Base-by-base conservation (phyloP, 2,113 vertebrate genomes). In the Prolemur simus region DNA sequence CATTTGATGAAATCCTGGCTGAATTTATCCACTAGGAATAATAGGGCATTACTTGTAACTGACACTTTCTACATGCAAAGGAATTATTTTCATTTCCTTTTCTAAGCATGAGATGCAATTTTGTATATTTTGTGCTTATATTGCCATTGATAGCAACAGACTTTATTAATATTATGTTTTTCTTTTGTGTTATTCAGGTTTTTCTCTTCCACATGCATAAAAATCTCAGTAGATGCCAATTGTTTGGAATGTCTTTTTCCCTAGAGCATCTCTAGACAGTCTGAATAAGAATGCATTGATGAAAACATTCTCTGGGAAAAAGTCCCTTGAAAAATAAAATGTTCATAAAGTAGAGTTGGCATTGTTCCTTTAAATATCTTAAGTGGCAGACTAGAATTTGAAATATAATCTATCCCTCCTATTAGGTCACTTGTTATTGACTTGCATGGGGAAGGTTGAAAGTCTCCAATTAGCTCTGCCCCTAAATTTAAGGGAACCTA, bases 311-410 rank as follows among this genome's bases (percentile, higher is more conserved):
- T 71, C 39, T 58, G 13, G 18, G 27, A 81, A 96, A 93, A 27
- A 6, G 58, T 94, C 74, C 8, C 27, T 58, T 96, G 45, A 58
- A 94, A 96, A 94, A 60, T n/a, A 84, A 86, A 83, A 91, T 94
- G 7, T 76, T 69, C 47, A 69, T 69, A 69, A 94, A 64, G 37
- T 69, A 92, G 56, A 83, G 6, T 63, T 76, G 37, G 8, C 45
- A 80, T 85, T 76, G 58, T 49, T 94, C 52, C 29, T 78, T 93
- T 78, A 73, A 87, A 74, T 89, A 47, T 66, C 54, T 56, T 89
- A 83, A 56, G n/a, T 69, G 14, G 20, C 17, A 78, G 60, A 34
- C 23, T 64, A 71, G n/a, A 83, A 58, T 87, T 97, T 94, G 76
- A 94, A 91, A 58, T 81, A 39, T 85, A 76, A n/a, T 84, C 27